phyloP scores from a whole-genome alignment of 1,140 invertebrate species.

The Ooceraea biroi region DNA sequence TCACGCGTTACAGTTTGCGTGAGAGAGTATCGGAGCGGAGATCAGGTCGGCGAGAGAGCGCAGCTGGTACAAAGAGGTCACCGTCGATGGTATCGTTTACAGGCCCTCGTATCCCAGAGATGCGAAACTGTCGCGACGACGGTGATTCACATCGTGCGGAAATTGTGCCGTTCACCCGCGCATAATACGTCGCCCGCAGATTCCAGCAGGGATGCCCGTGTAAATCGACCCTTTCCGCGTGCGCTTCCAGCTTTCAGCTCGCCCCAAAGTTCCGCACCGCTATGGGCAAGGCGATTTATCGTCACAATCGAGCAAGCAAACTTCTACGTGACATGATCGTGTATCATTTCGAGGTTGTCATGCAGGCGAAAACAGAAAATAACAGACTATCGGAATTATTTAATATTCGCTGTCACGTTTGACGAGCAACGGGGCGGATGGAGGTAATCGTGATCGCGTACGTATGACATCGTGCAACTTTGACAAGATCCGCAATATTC shows the following conservation, averaged over 20 bases:
- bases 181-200: slow-evolving; percentile 77
- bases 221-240: slow-evolving; percentile 59
- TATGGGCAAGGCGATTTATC: slow-evolving; percentile 1
- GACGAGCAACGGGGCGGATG: too few relatives aligned
- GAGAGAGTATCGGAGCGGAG: slow-evolving; percentile 9
- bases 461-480: not conserved
- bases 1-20: not conserved
- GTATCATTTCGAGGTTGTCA: not conserved
- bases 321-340: slow-evolving; percentile 28
- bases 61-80: not conserved
- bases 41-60: not conserved
- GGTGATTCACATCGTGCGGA: slow-evolving; percentile 78
- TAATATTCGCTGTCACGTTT: not conserved
- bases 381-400: not conserved
- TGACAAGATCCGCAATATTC: slow-evolving; percentile 14
- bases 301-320: slow-evolving; percentile 12
- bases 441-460: not conserved
- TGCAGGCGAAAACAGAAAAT: not conserved
- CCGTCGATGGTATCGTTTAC: slow-evolving; percentile 68
- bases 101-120: slow-evolving; percentile 77
- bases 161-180: slow-evolving; percentile 77
- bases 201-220: slow-evolving; percentile 68
- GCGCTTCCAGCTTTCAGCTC: slow-evolving; percentile 10
- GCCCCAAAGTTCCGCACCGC: not conserved
- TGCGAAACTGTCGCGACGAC: slow-evolving; percentile 73